Evolutionary conservation across 1,140 invertebrate species (phyloP).

Genomic region (Helicoverpa armigera): DNA sequence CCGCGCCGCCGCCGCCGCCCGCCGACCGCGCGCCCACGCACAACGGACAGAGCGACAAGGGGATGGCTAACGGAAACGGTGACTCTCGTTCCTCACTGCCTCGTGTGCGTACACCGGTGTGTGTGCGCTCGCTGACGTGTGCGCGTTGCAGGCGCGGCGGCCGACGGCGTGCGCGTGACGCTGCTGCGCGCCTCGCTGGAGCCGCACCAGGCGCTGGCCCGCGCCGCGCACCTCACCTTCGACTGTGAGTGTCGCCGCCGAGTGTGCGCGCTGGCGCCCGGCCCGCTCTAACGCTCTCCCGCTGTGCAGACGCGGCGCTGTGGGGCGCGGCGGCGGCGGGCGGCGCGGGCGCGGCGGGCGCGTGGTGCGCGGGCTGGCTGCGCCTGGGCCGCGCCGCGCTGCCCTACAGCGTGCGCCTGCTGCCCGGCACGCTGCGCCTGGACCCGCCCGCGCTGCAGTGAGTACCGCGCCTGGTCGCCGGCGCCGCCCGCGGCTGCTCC

Average conservation of each 20-base stretch:
- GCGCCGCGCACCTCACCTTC: slow-evolving; percentile 91
- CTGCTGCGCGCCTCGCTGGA: slow-evolving; percentile 64
- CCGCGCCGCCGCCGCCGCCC: slow-evolving; percentile 54
- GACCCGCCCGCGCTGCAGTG: not conserved
- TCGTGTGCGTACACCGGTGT: not conserved
- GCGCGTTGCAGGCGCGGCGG: slow-evolving; percentile 41
- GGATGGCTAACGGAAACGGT: slow-evolving; percentile 57
- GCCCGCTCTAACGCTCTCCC: not conserved
- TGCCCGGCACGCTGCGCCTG: not conserved
- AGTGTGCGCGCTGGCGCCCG: not conserved
- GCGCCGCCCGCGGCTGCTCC: slow-evolving; percentile 53
- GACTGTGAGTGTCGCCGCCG: slow-evolving; percentile 89
- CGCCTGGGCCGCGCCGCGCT: slow-evolving; percentile 9
- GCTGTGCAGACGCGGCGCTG: slow-evolving; percentile 62
- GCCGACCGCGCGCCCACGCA: slow-evolving; percentile 35
- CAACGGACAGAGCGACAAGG: slow-evolving; percentile 48
- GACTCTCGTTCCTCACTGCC: not conserved
- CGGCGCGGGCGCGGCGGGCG: slow-evolving; percentile 55
- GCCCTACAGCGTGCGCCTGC: not conserved
- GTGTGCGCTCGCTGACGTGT: too few relatives aligned
- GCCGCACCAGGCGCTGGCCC: slow-evolving; percentile 67
- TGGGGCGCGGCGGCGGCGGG: slow-evolving; percentile 58
- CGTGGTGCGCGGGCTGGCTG: slow-evolving; percentile 62
- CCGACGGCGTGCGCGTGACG: slow-evolving; percentile 58
- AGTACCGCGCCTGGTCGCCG: not conserved